Percentiles rank a stretch among this genome's conserved stretches.
Conservation (phyloP, 2,888 invertebrate genomes). For the Mystacides longicornis region DNA sequence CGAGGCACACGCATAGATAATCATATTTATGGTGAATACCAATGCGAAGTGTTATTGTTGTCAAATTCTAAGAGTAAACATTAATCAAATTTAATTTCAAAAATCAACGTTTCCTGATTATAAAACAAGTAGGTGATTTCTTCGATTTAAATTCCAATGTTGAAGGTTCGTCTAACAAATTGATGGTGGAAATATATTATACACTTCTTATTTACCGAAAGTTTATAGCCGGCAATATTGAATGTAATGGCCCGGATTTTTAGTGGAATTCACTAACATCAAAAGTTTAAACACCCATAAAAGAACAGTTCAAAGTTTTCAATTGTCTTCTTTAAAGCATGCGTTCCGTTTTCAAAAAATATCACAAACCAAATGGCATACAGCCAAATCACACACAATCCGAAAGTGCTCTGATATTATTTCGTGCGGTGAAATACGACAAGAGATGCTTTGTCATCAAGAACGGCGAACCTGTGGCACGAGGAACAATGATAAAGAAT, state of each 20-base stretch:
- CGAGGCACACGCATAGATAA: no score
- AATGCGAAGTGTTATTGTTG: no score
- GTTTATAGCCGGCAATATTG: background rate
- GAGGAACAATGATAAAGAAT: background rate
- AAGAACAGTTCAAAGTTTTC: slow-evolving; percentile 17
- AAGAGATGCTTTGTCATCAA: background rate
- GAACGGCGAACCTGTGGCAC: background rate
- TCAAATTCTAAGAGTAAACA: no score
- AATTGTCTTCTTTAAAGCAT: slow-evolving; percentile 18
- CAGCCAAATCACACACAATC: slow-evolving; percentile 10
- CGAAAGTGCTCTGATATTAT: background rate
- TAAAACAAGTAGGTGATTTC: no score
- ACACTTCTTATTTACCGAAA: background rate
- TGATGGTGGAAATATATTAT: no score
- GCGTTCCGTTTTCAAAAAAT: slow-evolving; percentile 6
- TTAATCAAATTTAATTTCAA: no score
- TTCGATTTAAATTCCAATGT: no score
- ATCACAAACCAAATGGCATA: slow-evolving; percentile 10
- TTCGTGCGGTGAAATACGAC: background rate
- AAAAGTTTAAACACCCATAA: slow-evolving; percentile 15
- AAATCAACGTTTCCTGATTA: no score
- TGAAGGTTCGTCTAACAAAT: no score
- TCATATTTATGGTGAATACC: no score
- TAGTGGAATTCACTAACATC: slow-evolving; percentile 2
- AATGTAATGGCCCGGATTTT: background rate